Evolutionary conservation across 2,113 vertebrate genomes (phyloP).

Genomic region (Formicarius rufipectus): DNA sequence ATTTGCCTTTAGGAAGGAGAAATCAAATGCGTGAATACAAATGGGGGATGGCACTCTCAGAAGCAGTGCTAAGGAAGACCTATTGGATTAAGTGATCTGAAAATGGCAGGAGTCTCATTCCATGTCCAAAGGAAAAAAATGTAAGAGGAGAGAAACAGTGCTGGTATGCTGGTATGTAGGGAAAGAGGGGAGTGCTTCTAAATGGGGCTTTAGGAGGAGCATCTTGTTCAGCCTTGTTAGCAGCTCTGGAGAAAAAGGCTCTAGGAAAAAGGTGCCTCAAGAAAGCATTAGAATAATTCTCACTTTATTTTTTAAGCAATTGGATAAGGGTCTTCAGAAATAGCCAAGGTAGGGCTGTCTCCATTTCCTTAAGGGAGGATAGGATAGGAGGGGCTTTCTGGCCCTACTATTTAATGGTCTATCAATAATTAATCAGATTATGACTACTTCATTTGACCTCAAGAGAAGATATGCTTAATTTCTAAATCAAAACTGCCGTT

Average conservation of each 20-base stretch:
- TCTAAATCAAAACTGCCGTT: slow-evolving; percentile 19
- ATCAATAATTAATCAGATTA: neutral
- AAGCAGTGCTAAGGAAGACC: neutral
- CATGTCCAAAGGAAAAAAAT: neutral
- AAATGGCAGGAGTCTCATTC: neutral
- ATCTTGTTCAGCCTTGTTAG: neutral
- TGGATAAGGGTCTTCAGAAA: neutral
- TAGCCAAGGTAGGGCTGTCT: neutral
- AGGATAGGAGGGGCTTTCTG: neutral
- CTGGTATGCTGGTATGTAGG: neutral
- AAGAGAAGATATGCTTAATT: neutral
- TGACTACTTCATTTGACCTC: slow-evolving; percentile 9
- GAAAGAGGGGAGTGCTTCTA: neutral
- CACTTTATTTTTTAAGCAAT: neutral
- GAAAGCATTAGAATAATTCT: neutral
- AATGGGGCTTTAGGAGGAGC: neutral
- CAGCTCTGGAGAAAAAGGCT: neutral
- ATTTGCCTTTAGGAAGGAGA: neutral
- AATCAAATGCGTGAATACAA: neutral
- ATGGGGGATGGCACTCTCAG: neutral
- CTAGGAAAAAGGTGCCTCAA: neutral
- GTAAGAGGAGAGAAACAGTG: neutral
- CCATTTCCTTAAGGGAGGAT: neutral
- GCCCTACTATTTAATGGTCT: neutral
- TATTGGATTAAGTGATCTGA: neutral